Base-by-base conservation (phyloP, 2,888 invertebrate species). In the Folsomia candida region DNA sequence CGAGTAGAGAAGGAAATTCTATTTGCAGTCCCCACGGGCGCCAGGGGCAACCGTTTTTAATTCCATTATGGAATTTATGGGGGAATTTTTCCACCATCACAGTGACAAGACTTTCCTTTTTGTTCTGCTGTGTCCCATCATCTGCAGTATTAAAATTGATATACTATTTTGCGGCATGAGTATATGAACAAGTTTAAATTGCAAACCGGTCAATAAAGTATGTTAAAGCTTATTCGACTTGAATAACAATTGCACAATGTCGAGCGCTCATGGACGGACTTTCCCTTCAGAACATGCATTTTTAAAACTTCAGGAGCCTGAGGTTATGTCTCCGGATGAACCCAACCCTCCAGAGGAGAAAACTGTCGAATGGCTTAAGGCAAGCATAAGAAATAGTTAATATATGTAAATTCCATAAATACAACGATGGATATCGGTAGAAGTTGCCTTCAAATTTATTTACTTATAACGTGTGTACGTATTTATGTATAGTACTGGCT, bases 261-360 rank as follows among this genome's bases (percentile, higher is more conserved):
- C 72, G n/a, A 37, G 58, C 18, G 63, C 72, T 29, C 72, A 72
- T 64, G 69, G 69, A 51, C 67, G 67, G 37, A 58, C 68, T 1
- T 67, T 74, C 14, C 74, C 74, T 27, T 69, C 71, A 1, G 59
- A 61, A 2, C 73, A 73, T 63, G 61, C 67, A 25, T 73, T 71
- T 51, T 26, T 73, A 11, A 26, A 65, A 26, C 70, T 68, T 26
- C 68, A 73, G 20, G 26, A 66, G 4, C 73, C 73, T 20, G 61
- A 68, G 3, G 29, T 47, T 47, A 73, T 70, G 73, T 59, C 24
- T 0, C 62, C 65, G 2, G 68, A 70, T 66, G 73, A 73, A 26
- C 70, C 70, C 9, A 68, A 70, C 47, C 73, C 73, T 37, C 71
- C 73, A 4, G 27, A 61, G 22, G 69, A 73, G 51, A 73, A 73